Evolutionary conservation across 2,113 vertebrate genomes (phyloP).

Genomic region (Edolisoma coerulescens): DNA sequence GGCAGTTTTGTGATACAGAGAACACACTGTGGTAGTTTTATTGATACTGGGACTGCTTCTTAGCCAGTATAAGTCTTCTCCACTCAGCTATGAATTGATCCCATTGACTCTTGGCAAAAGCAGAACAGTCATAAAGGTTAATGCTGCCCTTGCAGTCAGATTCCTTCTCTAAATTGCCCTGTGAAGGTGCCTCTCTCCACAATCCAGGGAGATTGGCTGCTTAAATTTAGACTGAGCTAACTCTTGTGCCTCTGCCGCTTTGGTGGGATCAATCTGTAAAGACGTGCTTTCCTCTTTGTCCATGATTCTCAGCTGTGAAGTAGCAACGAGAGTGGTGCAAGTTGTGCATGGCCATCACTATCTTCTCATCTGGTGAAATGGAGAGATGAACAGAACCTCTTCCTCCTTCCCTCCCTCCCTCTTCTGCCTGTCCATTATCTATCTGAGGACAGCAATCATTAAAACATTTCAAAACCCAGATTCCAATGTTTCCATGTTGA

Average conservation of each 20-base stretch:
- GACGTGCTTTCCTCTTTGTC: neutral
- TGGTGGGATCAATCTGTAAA: neutral
- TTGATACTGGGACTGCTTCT: neutral
- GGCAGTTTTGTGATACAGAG: neutral
- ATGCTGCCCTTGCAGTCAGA: neutral
- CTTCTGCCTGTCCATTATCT: neutral
- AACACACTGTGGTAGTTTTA: neutral
- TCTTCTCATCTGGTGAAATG: neutral
- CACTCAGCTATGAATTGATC: neutral
- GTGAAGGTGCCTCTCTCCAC: neutral
- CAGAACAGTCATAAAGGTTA: neutral
- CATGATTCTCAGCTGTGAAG: neutral
- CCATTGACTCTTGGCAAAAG: neutral
- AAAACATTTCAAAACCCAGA: neutral
- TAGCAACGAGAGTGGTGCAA: fast-evolving
- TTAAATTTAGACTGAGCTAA: neutral
- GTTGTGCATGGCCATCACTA: neutral
- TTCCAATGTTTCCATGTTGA: fast-evolving
- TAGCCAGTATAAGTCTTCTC: neutral
- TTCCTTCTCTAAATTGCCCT: neutral
- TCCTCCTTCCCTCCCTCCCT: neutral
- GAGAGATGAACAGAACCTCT: neutral
- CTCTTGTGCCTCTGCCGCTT: neutral
- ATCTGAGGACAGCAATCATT: neutral
- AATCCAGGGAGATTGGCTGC: neutral